Base-by-base conservation (phyloP, 2,797 vertebrate genomes). In the Potorous gilbertii region DNA sequence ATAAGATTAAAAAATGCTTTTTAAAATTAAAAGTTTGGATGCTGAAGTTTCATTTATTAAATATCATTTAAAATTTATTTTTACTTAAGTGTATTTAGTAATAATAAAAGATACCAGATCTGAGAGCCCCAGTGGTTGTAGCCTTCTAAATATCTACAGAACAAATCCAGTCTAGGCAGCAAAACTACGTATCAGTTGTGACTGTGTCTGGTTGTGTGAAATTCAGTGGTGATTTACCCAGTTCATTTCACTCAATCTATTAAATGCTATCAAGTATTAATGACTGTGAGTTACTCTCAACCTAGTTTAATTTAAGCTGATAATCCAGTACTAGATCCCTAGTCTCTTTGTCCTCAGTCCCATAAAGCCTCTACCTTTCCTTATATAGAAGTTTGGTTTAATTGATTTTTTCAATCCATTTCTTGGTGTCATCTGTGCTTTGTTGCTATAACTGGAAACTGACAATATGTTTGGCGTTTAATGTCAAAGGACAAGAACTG, bases 31-130 rank as follows among this genome's bases (percentile, higher is more conserved):
- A 98, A 97, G 90, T 92, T 90, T 94, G 94, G 95, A 90, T 96
- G 97, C 97, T 96, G 66, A 98, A 97, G 97, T 96, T 96, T 97
- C 97, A 97, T 97, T 97, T 96, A 96, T 97, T 81, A 96, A 97
- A 95, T 97, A 96, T 96, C 96, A 97, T 97, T 98, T 98, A 96
- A 97, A 97, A 96, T 98, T 97, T 98, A 98, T 98, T 98, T 98
- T 97, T 97, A 98, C 97, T 98, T 98, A 97, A 97, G 92, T 91
- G 0, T 97, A 97, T 97, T 97, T 98, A 97, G 97, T 97, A 96
- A 96, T 96, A 92, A 94, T 95, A 90, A 97, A 96, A 97, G 96
- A 96, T 97, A 96, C 97, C 97, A 98, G 97, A 98, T 97, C 95
- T 94, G 93, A n/a, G 92, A 96, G 87, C 54, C 96, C 95, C 95